Conservation (phyloP, 2,797 vertebrate genomes). For the Muscicapa striata region DNA sequence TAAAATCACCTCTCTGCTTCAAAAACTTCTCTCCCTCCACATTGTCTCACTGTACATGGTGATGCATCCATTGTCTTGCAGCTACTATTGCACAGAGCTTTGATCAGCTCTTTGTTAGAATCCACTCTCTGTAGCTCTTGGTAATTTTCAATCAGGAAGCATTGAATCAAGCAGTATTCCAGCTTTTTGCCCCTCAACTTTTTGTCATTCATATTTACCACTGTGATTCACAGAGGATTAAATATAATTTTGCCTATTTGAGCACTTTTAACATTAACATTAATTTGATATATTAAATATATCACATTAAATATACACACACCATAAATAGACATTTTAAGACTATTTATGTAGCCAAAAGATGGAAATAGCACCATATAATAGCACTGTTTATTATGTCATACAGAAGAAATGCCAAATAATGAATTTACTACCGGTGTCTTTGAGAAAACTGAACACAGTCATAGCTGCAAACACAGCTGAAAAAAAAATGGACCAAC, state of each 20-base stretch:
- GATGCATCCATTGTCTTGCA: neutral
- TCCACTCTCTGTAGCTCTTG: neutral
- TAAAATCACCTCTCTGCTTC: neutral
- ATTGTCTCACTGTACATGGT: accelerated
- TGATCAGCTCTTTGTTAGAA: neutral
- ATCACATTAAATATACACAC: too few species aligned
- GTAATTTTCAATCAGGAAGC: neutral
- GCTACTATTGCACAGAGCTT: too few species aligned
- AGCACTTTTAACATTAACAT: neutral
- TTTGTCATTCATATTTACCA: neutral
- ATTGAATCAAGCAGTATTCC: neutral
- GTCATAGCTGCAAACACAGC: neutral
- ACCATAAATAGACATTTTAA: neutral
- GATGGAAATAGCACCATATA: neutral
- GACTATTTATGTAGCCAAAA: neutral
- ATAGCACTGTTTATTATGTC: neutral
- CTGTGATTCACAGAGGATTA: neutral
- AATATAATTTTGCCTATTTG: neutral
- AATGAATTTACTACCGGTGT: neutral
- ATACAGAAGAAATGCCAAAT: neutral
- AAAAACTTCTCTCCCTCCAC: neutral
- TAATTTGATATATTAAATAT: neutral
- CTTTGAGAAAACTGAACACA: neutral
- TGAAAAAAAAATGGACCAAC: neutral
- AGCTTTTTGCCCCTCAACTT: neutral